Evolutionary conservation across 2,797 vertebrate species (phyloP).

Genomic region (Aselliscus stoliczkanus): DNA sequence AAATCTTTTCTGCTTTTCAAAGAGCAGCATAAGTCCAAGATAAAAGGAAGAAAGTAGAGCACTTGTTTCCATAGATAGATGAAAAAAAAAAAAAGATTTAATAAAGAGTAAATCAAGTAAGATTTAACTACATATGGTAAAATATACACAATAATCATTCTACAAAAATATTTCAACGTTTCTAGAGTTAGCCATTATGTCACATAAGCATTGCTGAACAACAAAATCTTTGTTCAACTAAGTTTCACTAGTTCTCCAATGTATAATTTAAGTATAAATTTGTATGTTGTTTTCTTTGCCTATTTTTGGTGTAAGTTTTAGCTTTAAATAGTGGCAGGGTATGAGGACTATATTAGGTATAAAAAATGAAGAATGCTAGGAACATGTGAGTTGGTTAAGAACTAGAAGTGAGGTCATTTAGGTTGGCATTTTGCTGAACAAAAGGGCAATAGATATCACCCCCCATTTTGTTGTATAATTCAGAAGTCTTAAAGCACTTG

Average conservation of each 20-base stretch:
- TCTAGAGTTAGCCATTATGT: not conserved
- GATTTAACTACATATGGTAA: not conserved
- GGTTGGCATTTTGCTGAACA: constrained; percentile 8
- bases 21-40: not conserved
- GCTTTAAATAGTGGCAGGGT: constrained; percentile 72
- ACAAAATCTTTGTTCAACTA: not conserved
- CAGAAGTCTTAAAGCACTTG: not conserved
- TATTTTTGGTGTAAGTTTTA: constrained; percentile 64
- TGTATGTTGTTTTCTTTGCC: constrained; percentile 68
- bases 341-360: constrained; percentile 72
- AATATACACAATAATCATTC: not conserved
- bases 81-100: not conserved
- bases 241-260: constrained; percentile 12
- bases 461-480: not conserved
- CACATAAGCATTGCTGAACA: not conserved
- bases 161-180: not conserved
- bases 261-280: constrained; percentile 49
- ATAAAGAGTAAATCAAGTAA: not conserved
- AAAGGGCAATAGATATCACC: not conserved
- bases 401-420: constrained; percentile 32
- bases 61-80: not conserved
- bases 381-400: not conserved
- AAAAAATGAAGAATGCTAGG: constrained; percentile 48
- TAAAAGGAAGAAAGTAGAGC: not conserved
- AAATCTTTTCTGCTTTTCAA: not conserved